These are phyloP conservation scores for Myotis planiceps DNA, from an alignment of 2,797 vertebrate species.

Conservation along the genomic window DNA sequence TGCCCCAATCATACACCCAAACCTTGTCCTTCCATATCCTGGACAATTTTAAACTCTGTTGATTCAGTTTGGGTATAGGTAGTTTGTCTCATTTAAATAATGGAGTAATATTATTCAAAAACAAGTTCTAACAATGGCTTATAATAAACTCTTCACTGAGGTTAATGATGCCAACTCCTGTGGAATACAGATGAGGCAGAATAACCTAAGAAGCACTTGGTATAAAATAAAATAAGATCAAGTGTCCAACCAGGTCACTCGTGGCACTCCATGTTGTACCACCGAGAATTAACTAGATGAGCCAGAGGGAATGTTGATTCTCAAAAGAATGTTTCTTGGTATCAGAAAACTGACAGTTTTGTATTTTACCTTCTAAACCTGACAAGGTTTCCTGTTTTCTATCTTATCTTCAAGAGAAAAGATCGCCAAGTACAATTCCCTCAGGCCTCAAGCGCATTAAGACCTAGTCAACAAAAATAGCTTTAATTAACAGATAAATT, in stretches of 20 bases:
- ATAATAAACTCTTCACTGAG: constrained; percentile 40
- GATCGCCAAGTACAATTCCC: neutral
- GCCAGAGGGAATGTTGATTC: neutral
- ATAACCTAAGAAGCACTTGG: constrained; percentile 43
- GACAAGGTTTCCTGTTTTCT: neutral
- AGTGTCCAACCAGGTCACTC: neutral
- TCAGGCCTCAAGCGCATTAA: accelerated
- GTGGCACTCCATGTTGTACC: neutral
- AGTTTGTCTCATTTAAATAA: constrained; percentile 64
- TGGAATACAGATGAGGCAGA: neutral
- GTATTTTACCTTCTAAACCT: constrained; percentile 46
- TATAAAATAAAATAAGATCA: constrained; percentile 53
- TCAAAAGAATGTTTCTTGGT: neutral
- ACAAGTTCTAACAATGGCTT: constrained; percentile 59
- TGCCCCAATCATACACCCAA: neutral
- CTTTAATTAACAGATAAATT: constrained; percentile 33
- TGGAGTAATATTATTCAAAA: constrained; percentile 64
- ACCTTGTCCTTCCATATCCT: neutral
- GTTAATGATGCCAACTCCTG: neutral
- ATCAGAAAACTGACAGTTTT: constrained; percentile 5
- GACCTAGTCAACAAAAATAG: neutral
- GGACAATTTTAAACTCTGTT: neutral
- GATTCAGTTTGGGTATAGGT: neutral
- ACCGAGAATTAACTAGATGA: neutral
- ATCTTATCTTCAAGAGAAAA: neutral